Evolutionary conservation across 2,113 vertebrate genomes (phyloP), one percentile per base, ranked within the genome.

Genomic region (Limanda limanda): DNA sequence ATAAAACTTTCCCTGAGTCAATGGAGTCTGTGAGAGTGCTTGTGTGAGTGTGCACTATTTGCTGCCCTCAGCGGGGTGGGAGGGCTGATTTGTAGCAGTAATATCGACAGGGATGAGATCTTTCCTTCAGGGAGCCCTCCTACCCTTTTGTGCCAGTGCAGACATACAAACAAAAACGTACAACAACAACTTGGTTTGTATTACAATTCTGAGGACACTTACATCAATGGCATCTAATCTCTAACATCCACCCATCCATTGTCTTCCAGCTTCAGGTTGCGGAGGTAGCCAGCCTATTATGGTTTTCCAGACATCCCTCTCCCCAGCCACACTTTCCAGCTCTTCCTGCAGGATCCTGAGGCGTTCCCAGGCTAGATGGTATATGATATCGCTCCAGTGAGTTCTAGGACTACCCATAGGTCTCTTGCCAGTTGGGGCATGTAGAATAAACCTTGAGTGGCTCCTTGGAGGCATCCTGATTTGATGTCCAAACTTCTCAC

Each of bases 41-140:
- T n/a, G 45, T 78, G 59, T 37, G 55, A 57, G 78, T 69, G 65
- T 74, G 31, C 31, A 25, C 64, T 72, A 67, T 83, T 82, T 84
- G 86, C 82, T 86, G 75, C 75, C 84, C 82, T 91, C 81, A 82
- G 86, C 56, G 24, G 75, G 85, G 81, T 87, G 84, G 79, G 82
- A 92, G 84, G 83, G 79, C 82, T 92, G 90, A 93, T 93, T 93
- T 93, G 92, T 93, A 81, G 90, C 85, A 68, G 86, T 87, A 93
- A 92, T 93, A 93, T 91, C 83, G 73, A 91, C 89, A 90, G 77
- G 67, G 70, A 69, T 91, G 81, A 90, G 87, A 84, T 90, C 87
- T 88, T 85, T 88, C 76, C 90, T 91, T 90, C 61, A 57, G 90
- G 91, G 89, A 92, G 76, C 71, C 58, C 68, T 87, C 48, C 58